Base-by-base conservation (phyloP, 2,888 invertebrate genomes). In the Drosophila peninsularis region DNA sequence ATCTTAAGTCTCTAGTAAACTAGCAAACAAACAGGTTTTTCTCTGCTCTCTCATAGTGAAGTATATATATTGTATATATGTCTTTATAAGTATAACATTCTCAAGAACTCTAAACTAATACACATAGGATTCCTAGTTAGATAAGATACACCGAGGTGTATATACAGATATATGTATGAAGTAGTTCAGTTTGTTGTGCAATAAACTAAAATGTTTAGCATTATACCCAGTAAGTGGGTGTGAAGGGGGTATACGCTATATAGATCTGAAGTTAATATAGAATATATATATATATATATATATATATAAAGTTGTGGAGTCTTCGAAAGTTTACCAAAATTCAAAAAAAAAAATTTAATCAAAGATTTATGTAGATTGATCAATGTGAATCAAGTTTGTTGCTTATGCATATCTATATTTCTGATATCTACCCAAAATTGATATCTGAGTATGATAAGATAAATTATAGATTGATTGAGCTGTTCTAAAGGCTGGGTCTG, bases 141-240 rank as follows among this genome's bases (percentile, higher is more conserved):
- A 77, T 77, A 77, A 77, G 79, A 78, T 78, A 75, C 47, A 62
- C 39, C 62, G 27, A 58, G 41, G 24, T 39, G 30, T 39, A 19
- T 11, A 24, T 1, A 30, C 27, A 30, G 6, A 30, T 41, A 24
- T 54, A 39, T 21, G 7, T 34, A 34, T 42, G 36, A 30, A 19
- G 54, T 42, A 54, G 19, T 5, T 56, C 50, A 32, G 52, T 61
- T 54, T 37, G 27, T n/a, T 32, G 14, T 49, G 52, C 61, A 65
- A 70, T 70, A 66, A 62, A 55, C 47, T 10, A 19, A 66, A 63
- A 64, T 71, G 65, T 61, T 63, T 49, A 45, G 24, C 37, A 62
- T 60, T 39, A 37, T 55, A 47, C 45, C 19, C 27, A 71, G 44
- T 36, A 55, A 53, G 17, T 27, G 11, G 4, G 14, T 47, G 32